A percentile compares a stretch with the other conserved stretches of the same genome.
phyloP scores from a whole-genome alignment of 2,797 vertebrate species.

The Perodicticus potto region DNA sequence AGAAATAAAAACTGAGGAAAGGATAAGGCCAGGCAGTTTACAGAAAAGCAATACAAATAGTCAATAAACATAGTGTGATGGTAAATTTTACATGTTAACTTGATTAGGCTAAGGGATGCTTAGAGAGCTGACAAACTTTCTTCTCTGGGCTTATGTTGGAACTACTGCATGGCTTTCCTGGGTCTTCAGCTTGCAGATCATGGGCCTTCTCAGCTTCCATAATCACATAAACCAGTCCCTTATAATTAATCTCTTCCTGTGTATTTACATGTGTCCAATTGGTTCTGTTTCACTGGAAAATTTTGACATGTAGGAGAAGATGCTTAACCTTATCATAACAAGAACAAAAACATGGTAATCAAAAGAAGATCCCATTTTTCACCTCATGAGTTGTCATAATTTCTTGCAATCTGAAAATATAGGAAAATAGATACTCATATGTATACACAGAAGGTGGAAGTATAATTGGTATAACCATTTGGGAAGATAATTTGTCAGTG shows the following conservation, averaged over 20 bases:
- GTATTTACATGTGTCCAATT: neutral
- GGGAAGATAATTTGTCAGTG: neutral
- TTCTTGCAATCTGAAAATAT: slow-evolving; percentile 17
- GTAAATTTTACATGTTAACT: neutral
- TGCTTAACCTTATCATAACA: neutral
- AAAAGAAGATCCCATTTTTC: neutral
- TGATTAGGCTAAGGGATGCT: neutral
- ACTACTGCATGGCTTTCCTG: neutral
- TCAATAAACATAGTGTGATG: neutral
- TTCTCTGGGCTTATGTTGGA: neutral
- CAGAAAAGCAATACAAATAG: neutral
- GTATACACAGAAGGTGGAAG: neutral
- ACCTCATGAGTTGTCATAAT: neutral
- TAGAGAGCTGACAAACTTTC: neutral
- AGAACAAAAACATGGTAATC: slow-evolving; percentile 26
- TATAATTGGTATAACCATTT: neutral
- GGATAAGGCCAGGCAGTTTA: neutral
- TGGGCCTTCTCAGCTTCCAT: neutral
- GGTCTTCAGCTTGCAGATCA: neutral
- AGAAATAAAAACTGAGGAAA: slow-evolving; percentile 46
- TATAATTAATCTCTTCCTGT: neutral
- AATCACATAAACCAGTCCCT: neutral
- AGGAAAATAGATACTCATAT: neutral
- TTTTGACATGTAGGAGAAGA: slow-evolving; percentile 4
- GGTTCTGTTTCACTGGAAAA: neutral